Evolutionary conservation across 2,888 invertebrate genomes (phyloP).

Genomic region (Seira sanloemensis): DNA sequence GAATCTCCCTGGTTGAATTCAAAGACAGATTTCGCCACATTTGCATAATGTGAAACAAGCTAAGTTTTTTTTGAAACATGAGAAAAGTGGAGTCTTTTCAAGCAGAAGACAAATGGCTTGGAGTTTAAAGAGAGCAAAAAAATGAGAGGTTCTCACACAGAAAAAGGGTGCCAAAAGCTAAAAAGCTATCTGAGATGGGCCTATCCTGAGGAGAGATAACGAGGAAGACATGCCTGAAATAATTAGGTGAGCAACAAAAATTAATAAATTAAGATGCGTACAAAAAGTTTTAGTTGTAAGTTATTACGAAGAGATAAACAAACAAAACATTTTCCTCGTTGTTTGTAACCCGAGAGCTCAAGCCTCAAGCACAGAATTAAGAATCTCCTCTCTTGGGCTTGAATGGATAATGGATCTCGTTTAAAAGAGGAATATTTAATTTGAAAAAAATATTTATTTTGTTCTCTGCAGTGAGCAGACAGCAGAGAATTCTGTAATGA

Average conservation of each 20-base stretch:
- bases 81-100: slow-evolving; percentile 47
- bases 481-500: too few relatives aligned
- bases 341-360: neutral
- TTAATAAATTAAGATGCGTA: neutral
- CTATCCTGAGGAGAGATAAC: neutral
- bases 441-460: too few relatives aligned
- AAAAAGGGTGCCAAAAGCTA: neutral
- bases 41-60: slow-evolving; percentile 7
- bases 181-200: neutral
- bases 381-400: too few relatives aligned
- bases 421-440: neutral
- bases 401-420: neutral
- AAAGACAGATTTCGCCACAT: too few relatives aligned
- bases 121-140: slow-evolving; percentile 13
- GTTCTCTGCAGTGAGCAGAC: too few relatives aligned
- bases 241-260: neutral
- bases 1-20: neutral
- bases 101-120: neutral
- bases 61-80: slow-evolving; percentile 35
- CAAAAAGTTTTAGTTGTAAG: too few relatives aligned
- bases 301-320: too few relatives aligned
- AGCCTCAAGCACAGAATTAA: too few relatives aligned
- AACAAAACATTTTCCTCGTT: neutral
- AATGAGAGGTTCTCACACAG: neutral
- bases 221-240: slow-evolving; percentile 16